phyloP scores from a whole-genome alignment of 2,113 vertebrate genomes.

The Leiothrix lutea region DNA sequence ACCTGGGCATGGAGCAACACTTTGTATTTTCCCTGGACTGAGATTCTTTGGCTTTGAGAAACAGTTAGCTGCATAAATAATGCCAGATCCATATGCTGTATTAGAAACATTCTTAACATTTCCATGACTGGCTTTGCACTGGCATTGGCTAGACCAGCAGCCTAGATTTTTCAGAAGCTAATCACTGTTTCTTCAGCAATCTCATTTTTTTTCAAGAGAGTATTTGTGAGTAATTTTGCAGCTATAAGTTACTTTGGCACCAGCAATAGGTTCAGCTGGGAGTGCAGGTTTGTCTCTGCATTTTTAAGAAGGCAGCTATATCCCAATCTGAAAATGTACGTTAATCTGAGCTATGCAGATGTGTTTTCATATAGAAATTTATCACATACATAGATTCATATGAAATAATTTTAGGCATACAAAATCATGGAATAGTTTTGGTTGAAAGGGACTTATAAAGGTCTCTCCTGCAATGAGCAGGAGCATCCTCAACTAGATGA shows the following conservation, averaged over 20 bases:
- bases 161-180: background rate
- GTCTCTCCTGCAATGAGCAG: accelerated
- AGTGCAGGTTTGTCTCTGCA: background rate
- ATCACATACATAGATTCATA: background rate
- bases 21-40: background rate
- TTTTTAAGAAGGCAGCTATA: background rate
- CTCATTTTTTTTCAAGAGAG: background rate
- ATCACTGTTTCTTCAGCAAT: background rate
- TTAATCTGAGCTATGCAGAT: background rate
- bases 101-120: background rate
- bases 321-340: background rate
- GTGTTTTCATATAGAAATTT: background rate
- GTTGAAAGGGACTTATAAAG: background rate
- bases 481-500: background rate
- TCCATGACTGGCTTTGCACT: background rate
- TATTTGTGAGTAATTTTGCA: background rate
- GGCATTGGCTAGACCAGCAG: background rate
- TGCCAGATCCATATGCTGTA: background rate
- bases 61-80: background rate
- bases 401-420: background rate
- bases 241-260: background rate
- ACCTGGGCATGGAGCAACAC: background rate
- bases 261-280: background rate
- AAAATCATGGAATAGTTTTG: background rate
- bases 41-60: background rate